Evolutionary conservation across 2,888 invertebrate species (phyloP).

Genomic region (Polyploca ridens): DNA sequence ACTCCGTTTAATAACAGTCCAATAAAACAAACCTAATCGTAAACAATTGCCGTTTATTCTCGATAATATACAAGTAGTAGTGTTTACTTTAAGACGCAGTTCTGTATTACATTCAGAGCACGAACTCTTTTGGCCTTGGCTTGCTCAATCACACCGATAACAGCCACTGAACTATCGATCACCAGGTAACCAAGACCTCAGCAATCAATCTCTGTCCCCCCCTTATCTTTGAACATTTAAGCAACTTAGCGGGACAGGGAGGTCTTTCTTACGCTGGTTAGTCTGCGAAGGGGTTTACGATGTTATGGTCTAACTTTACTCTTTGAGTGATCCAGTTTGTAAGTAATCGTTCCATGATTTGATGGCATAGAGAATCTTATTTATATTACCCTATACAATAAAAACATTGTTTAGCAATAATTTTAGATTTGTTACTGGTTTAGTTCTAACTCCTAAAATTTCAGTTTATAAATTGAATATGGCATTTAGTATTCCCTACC

Average conservation of each 20-base stretch:
- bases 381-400: slow-evolving; percentile 3
- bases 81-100: slow-evolving; percentile 43
- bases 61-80: slow-evolving; percentile 30
- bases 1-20: background rate
- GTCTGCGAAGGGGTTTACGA: slow-evolving; percentile 43
- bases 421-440: background rate
- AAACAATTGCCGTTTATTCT: background rate
- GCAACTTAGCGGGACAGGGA: slow-evolving; percentile 19
- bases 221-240: slow-evolving; percentile 14
- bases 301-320: slow-evolving; percentile 46
- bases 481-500: too few species aligned
- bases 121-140: slow-evolving; percentile 52
- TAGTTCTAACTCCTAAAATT: too few species aligned
- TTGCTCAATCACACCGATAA: slow-evolving; percentile 53
- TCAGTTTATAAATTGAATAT: too few species aligned
- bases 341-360: slow-evolving; percentile 32
- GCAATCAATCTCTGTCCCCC: slow-evolving; percentile 17
- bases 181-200: slow-evolving; percentile 30
- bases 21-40: background rate
- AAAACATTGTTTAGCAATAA: background rate
- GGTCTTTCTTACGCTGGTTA: slow-evolving; percentile 34
- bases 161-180: slow-evolving; percentile 42
- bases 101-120: slow-evolving; percentile 56
- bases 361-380: slow-evolving; percentile 32
- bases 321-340: slow-evolving; percentile 32